Evolutionary conservation across 2,888 invertebrate species (phyloP), one percentile per base, ranked within the genome.

Genomic region (Eudemis profundana): DNA sequence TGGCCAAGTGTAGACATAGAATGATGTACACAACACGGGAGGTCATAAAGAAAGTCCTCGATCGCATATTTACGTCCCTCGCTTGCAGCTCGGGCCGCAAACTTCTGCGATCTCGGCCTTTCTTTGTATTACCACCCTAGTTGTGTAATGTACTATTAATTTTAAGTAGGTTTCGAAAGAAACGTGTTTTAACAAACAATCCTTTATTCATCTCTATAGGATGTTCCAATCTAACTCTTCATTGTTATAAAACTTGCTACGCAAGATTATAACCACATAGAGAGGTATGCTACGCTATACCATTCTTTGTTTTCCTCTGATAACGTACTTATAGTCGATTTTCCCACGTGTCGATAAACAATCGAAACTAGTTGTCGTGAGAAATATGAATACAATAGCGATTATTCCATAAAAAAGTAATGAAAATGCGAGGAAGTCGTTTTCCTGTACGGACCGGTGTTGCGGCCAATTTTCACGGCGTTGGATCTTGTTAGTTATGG

Each of bases 391-490:
- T 27, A 49, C 53, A 53, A 62, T 57, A 38, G 49, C 23, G 56
- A 36, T 61, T 59, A 47, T 60, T 8, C 54, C 36, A 46, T 57
- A 62, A 62, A 49, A 57, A 36, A 36, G 33, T 42, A 53, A 56
- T 67, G 53, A 53, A 42, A 61, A 66, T 61, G 51, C 40, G 23
- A 44, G 56, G 51, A 68, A 67, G 47, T 53, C 4, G 46, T 53
- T 64, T 68, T 59, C 54, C 67, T 63, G 57, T 19, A 51, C 36
- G 7, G 68, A 76, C 77, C 74, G 86, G 90, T 89, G 77, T 46
- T 70, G 78, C 80, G 15, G 27, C 38, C n/a, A 12, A 46, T 53
- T 53, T 27, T 51, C 57, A 27, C 21, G 17, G 12, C 15, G 27
- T 23, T 40, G 47, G 12, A 38, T 38, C 73, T 74, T 82, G 82